These are phyloP conservation scores for Galendromus occidentalis DNA, from an alignment of 1,140 invertebrate species.

Conservation along the genomic window DNA sequence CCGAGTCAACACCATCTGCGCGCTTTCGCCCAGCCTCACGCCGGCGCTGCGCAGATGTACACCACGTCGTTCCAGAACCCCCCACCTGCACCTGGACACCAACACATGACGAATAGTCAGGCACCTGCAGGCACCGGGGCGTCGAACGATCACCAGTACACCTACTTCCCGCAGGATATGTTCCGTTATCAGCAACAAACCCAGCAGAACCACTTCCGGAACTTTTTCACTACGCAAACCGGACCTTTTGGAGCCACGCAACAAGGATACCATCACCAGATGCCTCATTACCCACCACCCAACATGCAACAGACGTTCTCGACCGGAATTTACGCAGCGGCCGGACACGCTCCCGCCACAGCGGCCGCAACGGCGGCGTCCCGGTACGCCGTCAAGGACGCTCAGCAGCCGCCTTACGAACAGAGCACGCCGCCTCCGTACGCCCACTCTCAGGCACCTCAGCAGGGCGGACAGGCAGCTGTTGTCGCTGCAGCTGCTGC, in stretches of 20 bases:
- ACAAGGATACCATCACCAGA: no score
- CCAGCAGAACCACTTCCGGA: no score
- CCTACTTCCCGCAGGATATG: no score
- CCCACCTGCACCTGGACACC: background rate
- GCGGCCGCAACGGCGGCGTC: background rate
- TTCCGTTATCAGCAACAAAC: no score
- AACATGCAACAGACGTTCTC: background rate
- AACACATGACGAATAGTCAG: no score
- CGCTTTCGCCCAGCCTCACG: background rate
- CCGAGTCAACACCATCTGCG: background rate
- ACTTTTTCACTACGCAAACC: no score
- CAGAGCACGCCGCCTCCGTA: constrained; percentile 5
- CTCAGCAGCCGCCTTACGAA: background rate
- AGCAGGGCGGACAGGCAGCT: background rate
- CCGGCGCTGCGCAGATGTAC: constrained; percentile 8
- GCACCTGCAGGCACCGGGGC: no score
- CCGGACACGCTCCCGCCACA: background rate
- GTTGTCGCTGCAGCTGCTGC: background rate
- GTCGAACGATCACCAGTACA: no score
- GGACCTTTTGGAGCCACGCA: no score
- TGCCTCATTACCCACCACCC: no score
- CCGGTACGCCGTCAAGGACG: background rate
- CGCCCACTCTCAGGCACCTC: background rate
- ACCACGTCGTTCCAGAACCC: background rate
- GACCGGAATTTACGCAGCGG: background rate